phyloP scores from a whole-genome alignment of 2,113 vertebrate genomes.

The Tinamus guttatus region DNA sequence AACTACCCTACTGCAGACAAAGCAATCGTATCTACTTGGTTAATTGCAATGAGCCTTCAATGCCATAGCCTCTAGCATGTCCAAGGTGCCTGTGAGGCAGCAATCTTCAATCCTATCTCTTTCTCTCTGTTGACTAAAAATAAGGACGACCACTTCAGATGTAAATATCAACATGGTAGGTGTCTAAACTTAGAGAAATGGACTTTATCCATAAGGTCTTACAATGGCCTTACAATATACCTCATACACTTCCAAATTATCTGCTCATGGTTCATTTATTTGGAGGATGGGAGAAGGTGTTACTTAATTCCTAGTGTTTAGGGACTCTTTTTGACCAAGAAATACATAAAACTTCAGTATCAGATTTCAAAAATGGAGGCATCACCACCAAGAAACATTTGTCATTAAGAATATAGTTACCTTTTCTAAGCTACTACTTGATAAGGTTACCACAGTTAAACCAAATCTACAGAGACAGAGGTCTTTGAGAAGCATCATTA shows the following conservation, averaged over 20 bases:
- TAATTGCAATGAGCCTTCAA: not conserved
- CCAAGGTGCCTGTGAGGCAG: not conserved
- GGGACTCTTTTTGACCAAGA: not conserved
- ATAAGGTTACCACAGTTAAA: not conserved
- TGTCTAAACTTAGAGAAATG: not conserved
- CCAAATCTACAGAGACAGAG: not conserved
- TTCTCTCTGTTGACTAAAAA: not conserved
- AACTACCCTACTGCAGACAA: not conserved
- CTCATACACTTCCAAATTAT: not conserved
- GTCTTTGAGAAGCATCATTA: not conserved
- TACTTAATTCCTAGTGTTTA: not conserved
- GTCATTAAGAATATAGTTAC: not conserved
- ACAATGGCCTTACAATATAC: not conserved
- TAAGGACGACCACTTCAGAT: not conserved
- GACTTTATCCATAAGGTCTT: not conserved
- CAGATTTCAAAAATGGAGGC: not conserved
- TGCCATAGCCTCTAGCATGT: accelerated
- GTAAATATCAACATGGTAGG: not conserved
- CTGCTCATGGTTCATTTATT: not conserved
- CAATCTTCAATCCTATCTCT: not conserved
- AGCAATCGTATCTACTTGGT: not conserved
- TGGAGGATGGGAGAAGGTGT: not conserved
- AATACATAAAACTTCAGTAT: accelerated
- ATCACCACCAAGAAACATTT: not conserved
- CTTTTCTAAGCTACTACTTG: not conserved